phyloP scores from a whole-genome alignment of 1,140 invertebrate genomes.

The Chionoecetes opilio region DNA sequence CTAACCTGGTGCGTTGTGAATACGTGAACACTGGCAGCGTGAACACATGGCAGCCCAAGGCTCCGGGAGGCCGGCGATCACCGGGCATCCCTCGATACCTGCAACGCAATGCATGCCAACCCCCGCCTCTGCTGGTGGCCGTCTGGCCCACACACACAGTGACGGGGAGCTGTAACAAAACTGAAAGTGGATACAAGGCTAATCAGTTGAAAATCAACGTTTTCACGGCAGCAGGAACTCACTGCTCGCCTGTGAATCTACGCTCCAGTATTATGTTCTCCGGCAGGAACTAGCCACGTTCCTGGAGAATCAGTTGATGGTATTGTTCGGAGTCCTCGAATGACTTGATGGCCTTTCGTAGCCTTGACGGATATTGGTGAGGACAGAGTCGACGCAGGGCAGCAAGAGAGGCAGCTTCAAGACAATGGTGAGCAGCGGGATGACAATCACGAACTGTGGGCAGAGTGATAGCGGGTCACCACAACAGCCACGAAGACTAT shows the following conservation, averaged over 20 bases:
- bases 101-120: background rate
- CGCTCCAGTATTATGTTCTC: background rate
- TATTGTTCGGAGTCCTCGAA: background rate
- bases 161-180: background rate
- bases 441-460: conserved; percentile 64
- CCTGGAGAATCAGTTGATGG: background rate
- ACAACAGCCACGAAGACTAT: background rate
- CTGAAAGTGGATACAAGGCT: background rate
- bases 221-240: background rate
- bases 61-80: background rate
- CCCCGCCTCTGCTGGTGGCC: background rate
- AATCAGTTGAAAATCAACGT: background rate
- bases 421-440: conserved; percentile 66
- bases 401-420: conserved; percentile 72
- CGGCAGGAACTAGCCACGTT: background rate
- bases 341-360: conserved; percentile 49
- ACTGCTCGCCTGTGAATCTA: background rate
- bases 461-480: background rate
- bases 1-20: background rate
- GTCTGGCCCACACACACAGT: background rate
- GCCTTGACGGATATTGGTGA: conserved; percentile 63
- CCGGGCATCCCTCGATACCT: background rate
- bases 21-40: background rate
- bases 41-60: background rate
- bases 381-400: conserved; percentile 61